phyloP scores from a whole-genome alignment of 2,113 vertebrate species.

The Cairina moschata region DNA sequence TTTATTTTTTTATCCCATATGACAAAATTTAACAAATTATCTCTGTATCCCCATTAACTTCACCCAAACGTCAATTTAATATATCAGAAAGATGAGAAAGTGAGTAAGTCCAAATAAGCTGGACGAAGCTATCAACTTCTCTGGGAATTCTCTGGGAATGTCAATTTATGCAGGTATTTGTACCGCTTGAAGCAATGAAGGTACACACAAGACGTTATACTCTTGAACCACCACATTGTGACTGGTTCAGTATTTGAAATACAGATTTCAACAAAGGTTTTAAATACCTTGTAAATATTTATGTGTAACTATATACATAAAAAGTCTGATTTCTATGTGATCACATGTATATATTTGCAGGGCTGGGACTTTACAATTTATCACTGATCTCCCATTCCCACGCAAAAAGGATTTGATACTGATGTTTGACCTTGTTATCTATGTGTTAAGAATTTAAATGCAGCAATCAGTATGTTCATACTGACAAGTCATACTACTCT shows the following conservation, averaged over 20 bases:
- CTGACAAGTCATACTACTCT: background rate
- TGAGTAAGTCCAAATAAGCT: background rate
- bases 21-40: background rate
- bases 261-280: background rate
- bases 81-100: background rate
- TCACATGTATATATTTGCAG: background rate
- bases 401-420: background rate
- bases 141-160: background rate
- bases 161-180: background rate
- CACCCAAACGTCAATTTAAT: background rate
- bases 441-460: background rate
- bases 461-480: background rate
- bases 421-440: background rate
- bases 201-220: background rate
- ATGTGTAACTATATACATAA: background rate
- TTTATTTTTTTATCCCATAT: background rate
- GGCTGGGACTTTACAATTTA: background rate
- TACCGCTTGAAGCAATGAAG: background rate
- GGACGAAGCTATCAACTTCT: background rate
- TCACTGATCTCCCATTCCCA: background rate
- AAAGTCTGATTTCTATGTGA: background rate
- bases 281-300: background rate
- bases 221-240: background rate
- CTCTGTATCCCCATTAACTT: background rate
- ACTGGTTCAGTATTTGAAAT: background rate